Base-by-base conservation (phyloP, 2,113 vertebrate genomes). In the Petroica traversi region DNA sequence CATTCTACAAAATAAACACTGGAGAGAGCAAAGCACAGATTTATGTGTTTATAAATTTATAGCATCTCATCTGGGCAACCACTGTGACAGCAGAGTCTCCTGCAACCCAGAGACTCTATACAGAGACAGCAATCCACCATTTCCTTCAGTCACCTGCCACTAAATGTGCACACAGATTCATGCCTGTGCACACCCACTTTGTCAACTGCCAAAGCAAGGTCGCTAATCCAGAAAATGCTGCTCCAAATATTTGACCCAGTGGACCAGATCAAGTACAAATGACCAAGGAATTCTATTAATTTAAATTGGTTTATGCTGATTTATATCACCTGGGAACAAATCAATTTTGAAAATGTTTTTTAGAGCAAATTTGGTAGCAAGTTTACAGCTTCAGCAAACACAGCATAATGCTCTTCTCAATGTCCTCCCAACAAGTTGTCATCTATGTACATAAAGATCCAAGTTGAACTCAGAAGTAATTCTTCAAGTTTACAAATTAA, bases 151-250 rank as follows among this genome's bases (percentile, higher is more conserved):
- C 28, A 64, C 11, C 55, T 74, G 23, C 25, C 34, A 66, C 34
- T 29, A 48, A 34, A 40, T 13, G 23, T 3, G 14, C 26, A 51
- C 14, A 19, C 0, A 36, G 14, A 33, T 45, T 61, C 31, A n/a
- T 16, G 15, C 1, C 0, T 8, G 4, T 13, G 5, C 10, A 33
- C 29, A 55, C 5, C 3, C 31, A 13, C 22, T 78, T 34, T 54
- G 16, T 72, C 64, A 84, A 71, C 18, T 68, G 40, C 24, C 36
- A 86, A 28, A 74, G 9, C 22, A 82, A 66, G 17, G 40, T 19
- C 36, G 49, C 61, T 77, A 19, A 54, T 72, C 24, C 33, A 67
- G 10, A 69, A 80, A 77, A 24, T 22, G 9, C 13, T 34, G 3
- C 73, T 85, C 45, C 24, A 43, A 75, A 93, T 75, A 63, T 54